Evolutionary conservation across 2,888 invertebrate species (phyloP).

Genomic region (Molorchus minor): DNA sequence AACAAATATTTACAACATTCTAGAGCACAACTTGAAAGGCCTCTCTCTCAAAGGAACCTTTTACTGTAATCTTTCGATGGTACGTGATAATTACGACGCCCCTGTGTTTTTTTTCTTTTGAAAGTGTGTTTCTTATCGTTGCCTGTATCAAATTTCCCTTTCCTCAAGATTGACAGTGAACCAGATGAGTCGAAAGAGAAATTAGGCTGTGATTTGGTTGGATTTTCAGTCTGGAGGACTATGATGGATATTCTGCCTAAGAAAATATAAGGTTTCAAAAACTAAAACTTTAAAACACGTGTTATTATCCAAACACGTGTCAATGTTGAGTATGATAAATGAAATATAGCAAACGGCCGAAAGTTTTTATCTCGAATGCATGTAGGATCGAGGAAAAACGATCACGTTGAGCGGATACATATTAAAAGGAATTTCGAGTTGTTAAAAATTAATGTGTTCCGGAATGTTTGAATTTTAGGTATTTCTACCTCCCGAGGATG

Average conservation of each 20-base stretch:
- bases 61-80: conserved; percentile 31
- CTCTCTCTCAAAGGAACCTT: conserved; percentile 15
- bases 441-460: conserved; percentile 48
- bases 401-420: conserved; percentile 42
- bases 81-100: conserved; percentile 32
- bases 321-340: conserved; percentile 50
- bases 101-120: conserved; percentile 30
- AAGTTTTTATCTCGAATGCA: conserved; percentile 39
- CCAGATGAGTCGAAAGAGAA: background rate
- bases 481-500: conserved; percentile 36
- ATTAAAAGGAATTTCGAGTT: conserved; percentile 48
- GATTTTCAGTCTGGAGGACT: conserved; percentile 17
- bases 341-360: conserved; percentile 44
- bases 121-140: conserved; percentile 44
- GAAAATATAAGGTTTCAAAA: conserved; percentile 47
- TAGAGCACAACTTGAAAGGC: conserved; percentile 27
- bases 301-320: conserved; percentile 53
- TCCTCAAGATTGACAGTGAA: conserved; percentile 29
- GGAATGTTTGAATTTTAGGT: conserved; percentile 35
- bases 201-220: background rate
- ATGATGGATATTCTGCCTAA: conserved; percentile 30
- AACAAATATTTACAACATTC: conserved; percentile 53
- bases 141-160: conserved; percentile 41
- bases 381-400: conserved; percentile 36
- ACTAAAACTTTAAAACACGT: conserved; percentile 45